Base-by-base conservation (phyloP, 2,113 vertebrate species). In the Pteruthius melanotis region DNA sequence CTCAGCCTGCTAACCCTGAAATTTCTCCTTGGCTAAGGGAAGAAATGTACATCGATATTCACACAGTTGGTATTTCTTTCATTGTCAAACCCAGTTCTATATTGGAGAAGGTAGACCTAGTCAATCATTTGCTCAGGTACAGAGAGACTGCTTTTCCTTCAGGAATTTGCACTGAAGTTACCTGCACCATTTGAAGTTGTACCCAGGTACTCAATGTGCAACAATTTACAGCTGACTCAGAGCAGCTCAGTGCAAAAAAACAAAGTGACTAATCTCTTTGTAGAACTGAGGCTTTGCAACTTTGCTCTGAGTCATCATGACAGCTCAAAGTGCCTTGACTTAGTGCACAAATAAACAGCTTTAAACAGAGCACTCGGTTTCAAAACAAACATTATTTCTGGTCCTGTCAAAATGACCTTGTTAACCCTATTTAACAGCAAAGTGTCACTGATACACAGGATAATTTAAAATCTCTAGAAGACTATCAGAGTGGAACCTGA, bases 231-330 rank as follows among this genome's bases (percentile, higher is more conserved):
- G 87, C 86, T 95, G 93, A 97, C 83, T 97, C 96, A 96, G 91
- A 95, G 57, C 49, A 78, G 80, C 82, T 88, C 78, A 56, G 82
- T 83, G 71, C 86, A 91, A 86, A 95, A 97, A 91, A 95, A 91
- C 94, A 97, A 93, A 90, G 42, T 94, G 95, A 97, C 88, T 96
- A 92, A 95, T 93, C 95, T 94, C 90, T 90, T 81, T 71, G 86
- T 83, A 92, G 75, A 85, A 78, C 35, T 30, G 65, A 89, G 90
- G 52, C 72, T 94, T 93, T 95, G 92, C 72, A 84, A 78, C 81
- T 94, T 95, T 70, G 61, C 75, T 93, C 88, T 97, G 91, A 97
- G 86, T 97, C 97, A 97, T 80, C 30, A 6, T 69, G 93, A 91
- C 86, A 90, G 72, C 80, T 96, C 88, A 68, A 91, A 97, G 70